Evolutionary conservation across 2,888 invertebrate genomes (phyloP).

Genomic region (Agonopterix alstromeriana): DNA sequence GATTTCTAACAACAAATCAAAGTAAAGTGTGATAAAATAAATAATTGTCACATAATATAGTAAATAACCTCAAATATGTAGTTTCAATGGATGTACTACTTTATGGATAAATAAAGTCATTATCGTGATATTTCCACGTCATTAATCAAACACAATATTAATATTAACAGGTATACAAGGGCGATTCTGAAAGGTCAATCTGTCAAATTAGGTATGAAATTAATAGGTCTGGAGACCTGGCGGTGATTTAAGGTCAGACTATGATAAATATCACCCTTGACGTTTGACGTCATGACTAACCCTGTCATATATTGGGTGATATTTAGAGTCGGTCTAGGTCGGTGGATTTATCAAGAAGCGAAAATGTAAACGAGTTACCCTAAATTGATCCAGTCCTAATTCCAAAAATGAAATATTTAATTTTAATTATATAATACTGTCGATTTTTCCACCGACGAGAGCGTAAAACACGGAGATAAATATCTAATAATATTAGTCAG

Average conservation of each 20-base stretch:
- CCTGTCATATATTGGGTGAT: no score
- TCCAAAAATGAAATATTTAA: no score
- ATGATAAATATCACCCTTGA: not conserved
- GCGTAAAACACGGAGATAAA: not conserved
- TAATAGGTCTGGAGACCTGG: slow-evolving; percentile 4
- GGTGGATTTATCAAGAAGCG: no score
- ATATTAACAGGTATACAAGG: not conserved
- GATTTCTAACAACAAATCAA: no score
- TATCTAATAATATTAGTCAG: not conserved
- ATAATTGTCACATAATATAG: no score
- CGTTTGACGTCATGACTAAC: not conserved
- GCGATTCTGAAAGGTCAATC: slow-evolving; percentile 2
- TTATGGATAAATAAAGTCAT: not conserved
- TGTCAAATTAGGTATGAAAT: slow-evolving; percentile 3
- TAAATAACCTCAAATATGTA: no score
- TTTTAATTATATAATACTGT: not conserved
- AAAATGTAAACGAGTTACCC: no score
- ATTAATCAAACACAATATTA: slow-evolving; percentile 3
- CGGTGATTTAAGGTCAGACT: not conserved
- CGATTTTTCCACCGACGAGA: not conserved
- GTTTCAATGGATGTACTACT: not conserved
- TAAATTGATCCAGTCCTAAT: no score
- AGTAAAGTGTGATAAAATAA: no score
- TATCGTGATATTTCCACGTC: not conserved
- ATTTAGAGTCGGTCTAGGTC: no score